Evolutionary conservation across 1,140 invertebrate species (phyloP).

Genomic region (Catajapyx aquilonaris): DNA sequence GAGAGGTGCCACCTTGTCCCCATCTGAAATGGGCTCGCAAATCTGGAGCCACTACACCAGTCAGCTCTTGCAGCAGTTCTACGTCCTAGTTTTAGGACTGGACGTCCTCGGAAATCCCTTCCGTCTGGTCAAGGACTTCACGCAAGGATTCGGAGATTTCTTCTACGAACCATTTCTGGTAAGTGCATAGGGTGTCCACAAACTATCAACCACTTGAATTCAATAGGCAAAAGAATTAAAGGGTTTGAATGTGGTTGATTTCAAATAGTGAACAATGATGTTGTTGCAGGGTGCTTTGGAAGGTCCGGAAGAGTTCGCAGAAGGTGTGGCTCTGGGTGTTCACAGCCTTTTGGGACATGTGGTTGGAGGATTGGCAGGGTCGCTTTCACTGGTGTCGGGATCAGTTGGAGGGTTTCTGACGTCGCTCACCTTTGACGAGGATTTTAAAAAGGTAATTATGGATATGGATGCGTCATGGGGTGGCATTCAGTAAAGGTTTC

Average conservation of each 20-base stretch:
- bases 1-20: slow-evolving; percentile 35
- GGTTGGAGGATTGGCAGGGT: slow-evolving; percentile 39
- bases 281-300: slow-evolving; percentile 23
- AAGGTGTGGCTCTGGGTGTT: slow-evolving; percentile 38
- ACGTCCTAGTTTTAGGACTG: slow-evolving; percentile 65
- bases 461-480: too few species aligned
- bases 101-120: slow-evolving; percentile 84
- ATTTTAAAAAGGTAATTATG: slow-evolving; percentile 37
- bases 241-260: too few species aligned
- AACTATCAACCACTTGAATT: too few species aligned
- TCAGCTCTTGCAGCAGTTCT: slow-evolving; percentile 70
- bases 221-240: too few species aligned
- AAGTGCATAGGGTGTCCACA: too few species aligned
- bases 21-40: slow-evolving; percentile 31
- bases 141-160: slow-evolving; percentile 39
- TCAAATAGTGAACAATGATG: too few species aligned
- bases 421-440: slow-evolving; percentile 43
- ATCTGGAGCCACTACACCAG: slow-evolving; percentile 46
- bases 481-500: too few species aligned
- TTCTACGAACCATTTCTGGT: slow-evolving; percentile 52
- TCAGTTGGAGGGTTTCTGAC: slow-evolving; percentile 37
- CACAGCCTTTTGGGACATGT: slow-evolving; percentile 38
- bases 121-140: slow-evolving; percentile 44
- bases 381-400: slow-evolving; percentile 37
- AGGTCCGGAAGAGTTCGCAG: slow-evolving; percentile 45